Conservation (phyloP, 2,113 vertebrate species). For the Centropristis striata region DNA sequence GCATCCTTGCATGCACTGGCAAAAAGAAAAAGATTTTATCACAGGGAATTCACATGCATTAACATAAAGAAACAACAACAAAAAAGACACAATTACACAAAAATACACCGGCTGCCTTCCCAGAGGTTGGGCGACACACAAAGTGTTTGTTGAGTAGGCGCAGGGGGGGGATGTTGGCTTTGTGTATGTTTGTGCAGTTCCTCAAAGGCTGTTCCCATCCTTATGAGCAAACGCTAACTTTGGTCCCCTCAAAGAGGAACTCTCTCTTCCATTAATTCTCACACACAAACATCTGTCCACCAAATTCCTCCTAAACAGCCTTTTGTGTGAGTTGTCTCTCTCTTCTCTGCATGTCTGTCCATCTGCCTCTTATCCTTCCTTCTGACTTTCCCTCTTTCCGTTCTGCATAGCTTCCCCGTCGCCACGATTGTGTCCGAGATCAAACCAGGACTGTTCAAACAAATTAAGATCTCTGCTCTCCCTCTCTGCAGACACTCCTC, state of each 20-base stretch:
- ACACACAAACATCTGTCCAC: constrained; percentile 69
- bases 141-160: constrained; percentile 17
- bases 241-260: constrained; percentile 43
- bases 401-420: constrained; percentile 38
- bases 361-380: constrained; percentile 48
- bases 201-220: constrained; percentile 48
- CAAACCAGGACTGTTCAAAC: constrained; percentile 40
- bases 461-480: constrained; percentile 7
- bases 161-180: constrained; percentile 3
- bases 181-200: constrained; percentile 46
- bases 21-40: too few species aligned
- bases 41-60: not conserved
- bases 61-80: too few species aligned
- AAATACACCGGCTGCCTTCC: not conserved
- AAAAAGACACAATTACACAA: not conserved
- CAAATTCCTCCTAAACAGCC: constrained; percentile 47
- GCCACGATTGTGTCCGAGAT: constrained; percentile 36
- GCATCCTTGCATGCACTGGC: too few species aligned
- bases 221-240: constrained; percentile 67
- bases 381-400: constrained; percentile 7
- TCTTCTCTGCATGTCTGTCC: not conserved
- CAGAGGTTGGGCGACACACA: not conserved
- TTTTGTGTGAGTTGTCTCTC: constrained; percentile 16
- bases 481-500: constrained; percentile 10
- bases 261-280: constrained; percentile 36